phyloP scores from a whole-genome alignment of 2,888 invertebrate species.

The Corythucha ciliata region DNA sequence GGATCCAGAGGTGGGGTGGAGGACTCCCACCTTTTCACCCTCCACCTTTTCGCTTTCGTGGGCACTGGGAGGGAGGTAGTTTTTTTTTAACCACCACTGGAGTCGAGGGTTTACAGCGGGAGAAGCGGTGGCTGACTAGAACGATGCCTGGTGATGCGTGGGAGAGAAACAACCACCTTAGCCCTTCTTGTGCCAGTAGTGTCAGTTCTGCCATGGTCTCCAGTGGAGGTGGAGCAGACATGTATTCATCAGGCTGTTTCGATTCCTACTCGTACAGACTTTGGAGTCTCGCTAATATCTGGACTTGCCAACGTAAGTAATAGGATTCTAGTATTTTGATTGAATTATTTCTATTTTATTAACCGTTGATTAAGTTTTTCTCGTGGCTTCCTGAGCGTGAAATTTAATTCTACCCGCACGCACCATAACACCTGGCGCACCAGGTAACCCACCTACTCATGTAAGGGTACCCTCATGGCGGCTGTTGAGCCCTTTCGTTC shows the following conservation, averaged over 20 bases:
- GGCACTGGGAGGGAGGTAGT: background rate
- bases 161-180: slow-evolving; percentile 8
- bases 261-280: slow-evolving; percentile 67
- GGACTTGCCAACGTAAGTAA: slow-evolving; percentile 65
- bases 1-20: background rate
- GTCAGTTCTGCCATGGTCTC: slow-evolving; percentile 78
- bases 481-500: too few species aligned
- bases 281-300: slow-evolving; percentile 67
- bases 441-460: too few species aligned
- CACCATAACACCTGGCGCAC: too few species aligned
- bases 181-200: too few species aligned
- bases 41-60: background rate
- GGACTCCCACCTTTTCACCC: background rate
- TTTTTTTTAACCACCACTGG: background rate
- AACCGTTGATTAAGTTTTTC: too few species aligned
- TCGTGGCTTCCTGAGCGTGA: too few species aligned
- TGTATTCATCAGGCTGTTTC: slow-evolving; percentile 52
- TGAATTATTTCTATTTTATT: too few species aligned
- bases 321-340: background rate
- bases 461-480: too few species aligned
- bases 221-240: slow-evolving; percentile 65
- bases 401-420: too few species aligned
- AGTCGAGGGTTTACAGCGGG: too few species aligned
- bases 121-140: background rate
- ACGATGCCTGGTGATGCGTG: slow-evolving; percentile 19